phyloP scores from a whole-genome alignment of 2,113 vertebrate genomes.

The Malaclemys terrapin region DNA sequence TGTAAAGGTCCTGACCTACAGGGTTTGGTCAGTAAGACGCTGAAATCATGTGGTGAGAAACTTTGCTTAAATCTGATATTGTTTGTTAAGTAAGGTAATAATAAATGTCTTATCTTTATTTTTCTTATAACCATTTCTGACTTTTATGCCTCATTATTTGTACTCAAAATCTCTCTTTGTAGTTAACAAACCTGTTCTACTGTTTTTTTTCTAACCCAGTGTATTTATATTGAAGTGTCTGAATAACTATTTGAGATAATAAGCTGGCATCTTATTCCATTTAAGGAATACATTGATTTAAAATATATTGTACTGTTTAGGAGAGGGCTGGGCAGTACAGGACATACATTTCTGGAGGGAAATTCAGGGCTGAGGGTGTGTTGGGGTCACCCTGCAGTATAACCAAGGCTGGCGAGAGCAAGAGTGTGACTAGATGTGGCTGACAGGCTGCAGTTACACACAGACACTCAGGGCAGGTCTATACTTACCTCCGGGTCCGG shows the following conservation, averaged over 20 bases:
- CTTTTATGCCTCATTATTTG: background rate
- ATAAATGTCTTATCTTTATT: background rate
- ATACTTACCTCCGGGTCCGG: too few species aligned
- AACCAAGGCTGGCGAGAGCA: background rate
- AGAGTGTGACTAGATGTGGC: background rate
- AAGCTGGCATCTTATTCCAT: background rate
- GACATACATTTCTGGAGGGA: background rate
- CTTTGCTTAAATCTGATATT: background rate
- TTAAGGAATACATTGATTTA: background rate
- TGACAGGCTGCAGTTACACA: background rate
- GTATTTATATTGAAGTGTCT: background rate
- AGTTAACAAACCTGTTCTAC: background rate
- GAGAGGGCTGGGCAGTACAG: background rate
- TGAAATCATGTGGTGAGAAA: background rate
- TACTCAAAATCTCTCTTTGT: background rate
- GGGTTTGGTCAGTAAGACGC: background rate
- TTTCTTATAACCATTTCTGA: background rate
- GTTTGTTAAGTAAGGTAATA: background rate
- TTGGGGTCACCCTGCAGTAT: background rate
- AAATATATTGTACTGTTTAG: background rate
- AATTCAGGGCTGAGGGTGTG: background rate
- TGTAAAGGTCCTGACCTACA: background rate
- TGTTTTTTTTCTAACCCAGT: background rate
- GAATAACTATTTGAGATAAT: background rate
- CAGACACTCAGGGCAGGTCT: background rate